A percentile compares a stretch with the other conserved stretches of the same genome.
These are phyloP conservation scores for Macrosteles quadrilineatus DNA, from an alignment of 1,140 invertebrate genomes.

Conservation along the genomic window DNA sequence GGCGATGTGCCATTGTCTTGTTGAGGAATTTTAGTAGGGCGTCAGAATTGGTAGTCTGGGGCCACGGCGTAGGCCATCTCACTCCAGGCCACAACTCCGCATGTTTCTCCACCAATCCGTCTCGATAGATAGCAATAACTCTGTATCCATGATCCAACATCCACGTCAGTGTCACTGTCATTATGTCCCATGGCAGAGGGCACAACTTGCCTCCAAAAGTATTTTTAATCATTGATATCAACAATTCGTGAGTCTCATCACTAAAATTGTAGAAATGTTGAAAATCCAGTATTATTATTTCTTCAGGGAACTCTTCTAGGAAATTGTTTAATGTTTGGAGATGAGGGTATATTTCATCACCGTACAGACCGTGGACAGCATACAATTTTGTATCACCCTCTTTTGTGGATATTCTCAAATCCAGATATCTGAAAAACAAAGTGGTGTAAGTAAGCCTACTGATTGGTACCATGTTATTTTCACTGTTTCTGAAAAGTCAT, in stretches of 20 bases:
- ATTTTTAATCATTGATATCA: constrained; percentile 62
- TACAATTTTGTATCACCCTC: constrained; percentile 59
- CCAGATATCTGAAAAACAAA: constrained; percentile 64
- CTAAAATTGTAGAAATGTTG: constrained; percentile 83
- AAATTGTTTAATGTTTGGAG: constrained; percentile 66
- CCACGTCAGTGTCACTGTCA: constrained; percentile 58
- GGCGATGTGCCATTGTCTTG: constrained; percentile 54
- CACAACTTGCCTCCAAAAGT: constrained; percentile 67
- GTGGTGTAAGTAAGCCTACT: too few species aligned
- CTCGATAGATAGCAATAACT: constrained; percentile 65
- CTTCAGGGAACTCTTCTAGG: constrained; percentile 64
- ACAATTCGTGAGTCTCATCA: constrained; percentile 59
- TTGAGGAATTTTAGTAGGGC: constrained; percentile 63
- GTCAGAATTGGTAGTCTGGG: constrained; percentile 63
- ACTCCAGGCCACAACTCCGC: constrained; percentile 65
- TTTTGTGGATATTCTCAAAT: constrained; percentile 69
- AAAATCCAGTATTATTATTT: constrained; percentile 78
- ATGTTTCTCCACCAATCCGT: constrained; percentile 54
- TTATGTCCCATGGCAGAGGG: constrained; percentile 57
- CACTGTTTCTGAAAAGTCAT: too few species aligned
- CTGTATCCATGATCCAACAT: constrained; percentile 62
- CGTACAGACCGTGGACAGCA: constrained; percentile 77
- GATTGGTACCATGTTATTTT: too few species aligned
- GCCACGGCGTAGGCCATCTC: constrained; percentile 77
- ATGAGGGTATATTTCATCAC: constrained; percentile 61